phyloP scores from a whole-genome alignment of 2,797 vertebrate genomes.

The Enteromius trimaculatus region DNA sequence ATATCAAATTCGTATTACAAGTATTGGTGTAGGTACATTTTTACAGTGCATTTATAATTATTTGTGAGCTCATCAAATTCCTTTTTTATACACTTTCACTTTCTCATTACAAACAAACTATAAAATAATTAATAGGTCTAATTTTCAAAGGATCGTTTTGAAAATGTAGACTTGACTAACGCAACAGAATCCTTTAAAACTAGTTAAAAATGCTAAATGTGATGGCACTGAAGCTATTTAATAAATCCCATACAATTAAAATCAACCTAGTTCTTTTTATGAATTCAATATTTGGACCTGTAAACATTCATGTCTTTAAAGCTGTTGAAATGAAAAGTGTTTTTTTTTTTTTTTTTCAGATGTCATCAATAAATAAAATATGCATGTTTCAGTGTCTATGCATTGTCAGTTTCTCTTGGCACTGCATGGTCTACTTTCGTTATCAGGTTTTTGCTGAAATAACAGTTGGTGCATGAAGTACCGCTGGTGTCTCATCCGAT shows the following conservation, averaged over 20 bases:
- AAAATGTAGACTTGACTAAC: background rate
- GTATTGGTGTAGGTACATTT: background rate
- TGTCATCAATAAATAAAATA: background rate
- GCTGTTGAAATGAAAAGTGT: background rate
- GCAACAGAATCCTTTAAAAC: background rate
- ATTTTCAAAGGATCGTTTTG: background rate
- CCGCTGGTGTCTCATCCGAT: background rate
- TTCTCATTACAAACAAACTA: background rate
- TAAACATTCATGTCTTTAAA: background rate
- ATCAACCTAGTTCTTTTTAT: background rate
- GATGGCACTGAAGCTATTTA: background rate
- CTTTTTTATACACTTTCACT: too few species aligned
- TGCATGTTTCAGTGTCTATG: background rate
- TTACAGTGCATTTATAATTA: background rate
- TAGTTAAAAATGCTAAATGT: background rate
- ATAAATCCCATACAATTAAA: background rate
- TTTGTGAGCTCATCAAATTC: background rate
- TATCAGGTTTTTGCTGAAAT: background rate
- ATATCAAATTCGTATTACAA: background rate
- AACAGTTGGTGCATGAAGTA: background rate
- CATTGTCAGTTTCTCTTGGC: background rate
- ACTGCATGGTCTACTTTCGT: background rate
- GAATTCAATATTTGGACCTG: background rate
- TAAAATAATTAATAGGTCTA: background rate
- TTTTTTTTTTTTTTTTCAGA: background rate